A percentile compares a stretch with the other conserved stretches of the same genome.
Conservation (phyloP, 2,113 vertebrate genomes). For the Seriola rivoliana region DNA sequence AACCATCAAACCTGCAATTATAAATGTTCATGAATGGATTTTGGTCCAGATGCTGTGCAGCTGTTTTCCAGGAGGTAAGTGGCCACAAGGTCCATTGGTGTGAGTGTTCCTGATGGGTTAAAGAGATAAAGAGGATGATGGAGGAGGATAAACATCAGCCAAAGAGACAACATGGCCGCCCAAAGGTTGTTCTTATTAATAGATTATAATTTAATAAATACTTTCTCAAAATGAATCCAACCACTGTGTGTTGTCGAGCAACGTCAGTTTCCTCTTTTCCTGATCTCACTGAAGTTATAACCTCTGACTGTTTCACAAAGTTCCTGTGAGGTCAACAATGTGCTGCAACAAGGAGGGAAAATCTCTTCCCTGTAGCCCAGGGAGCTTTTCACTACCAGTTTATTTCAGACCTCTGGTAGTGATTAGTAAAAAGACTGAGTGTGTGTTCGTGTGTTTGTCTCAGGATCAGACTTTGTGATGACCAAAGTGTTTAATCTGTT, state of each 20-base stretch:
- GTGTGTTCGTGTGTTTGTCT: conserved; percentile 13
- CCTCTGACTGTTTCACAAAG: neutral
- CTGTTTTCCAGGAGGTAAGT: neutral
- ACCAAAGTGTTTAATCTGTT: neutral
- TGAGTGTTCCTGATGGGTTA: neutral
- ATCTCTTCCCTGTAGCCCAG: neutral
- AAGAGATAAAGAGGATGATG: neutral
- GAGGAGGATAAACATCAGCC: neutral
- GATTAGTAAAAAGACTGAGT: conserved; percentile 33
- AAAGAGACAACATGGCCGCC: neutral
- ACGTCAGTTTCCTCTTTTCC: too few relatives aligned
- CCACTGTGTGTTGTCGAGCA: too few relatives aligned
- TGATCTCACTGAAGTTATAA: neutral
- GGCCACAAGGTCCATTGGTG: neutral
- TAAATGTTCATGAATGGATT: neutral
- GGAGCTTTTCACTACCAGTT: conserved; percentile 2
- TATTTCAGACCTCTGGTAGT: conserved; percentile 25
- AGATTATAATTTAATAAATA: too few relatives aligned
- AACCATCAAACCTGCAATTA: neutral
- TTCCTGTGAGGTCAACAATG: conserved; percentile 36
- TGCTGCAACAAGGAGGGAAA: neutral
- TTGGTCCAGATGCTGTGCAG: conserved; percentile 7
- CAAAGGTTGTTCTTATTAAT: neutral
- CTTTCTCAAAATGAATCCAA: too few relatives aligned
- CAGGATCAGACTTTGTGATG: conserved; percentile 3